These are phyloP conservation scores for Rhagophthalmus giganteus DNA, from an alignment of 2,888 invertebrate species.

Conservation along the genomic window DNA sequence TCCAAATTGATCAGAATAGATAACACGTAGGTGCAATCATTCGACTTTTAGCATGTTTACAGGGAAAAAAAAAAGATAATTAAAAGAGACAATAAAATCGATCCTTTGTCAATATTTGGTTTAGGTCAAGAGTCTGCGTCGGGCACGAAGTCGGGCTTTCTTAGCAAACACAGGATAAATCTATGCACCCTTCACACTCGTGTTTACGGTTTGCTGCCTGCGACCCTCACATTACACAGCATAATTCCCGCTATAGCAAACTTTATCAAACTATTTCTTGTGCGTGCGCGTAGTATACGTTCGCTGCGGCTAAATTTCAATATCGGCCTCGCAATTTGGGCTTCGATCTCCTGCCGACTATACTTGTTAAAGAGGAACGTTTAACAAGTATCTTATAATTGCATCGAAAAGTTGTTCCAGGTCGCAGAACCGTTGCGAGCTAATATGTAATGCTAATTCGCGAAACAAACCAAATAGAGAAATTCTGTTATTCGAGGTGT, in stretches of 20 bases:
- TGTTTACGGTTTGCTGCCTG: conserved; percentile 56
- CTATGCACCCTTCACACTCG: conserved; percentile 56
- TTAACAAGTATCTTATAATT: neutral
- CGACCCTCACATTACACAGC: conserved; percentile 54
- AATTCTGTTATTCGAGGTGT: conserved; percentile 32
- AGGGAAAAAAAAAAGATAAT: conserved; percentile 23
- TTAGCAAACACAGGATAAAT: conserved; percentile 54
- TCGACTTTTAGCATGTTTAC: conserved; percentile 7
- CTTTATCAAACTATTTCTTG: conserved; percentile 33
- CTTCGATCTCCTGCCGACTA: neutral
- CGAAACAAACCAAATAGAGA: conserved; percentile 21
- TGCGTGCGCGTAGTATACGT: conserved; percentile 17
- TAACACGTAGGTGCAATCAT: neutral
- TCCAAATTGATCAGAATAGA: neutral
- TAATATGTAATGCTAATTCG: conserved; percentile 19
- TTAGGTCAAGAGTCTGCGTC: conserved; percentile 43
- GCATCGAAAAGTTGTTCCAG: neutral
- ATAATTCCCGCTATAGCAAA: conserved; percentile 43
- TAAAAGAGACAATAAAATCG: conserved; percentile 36
- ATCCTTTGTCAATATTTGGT: conserved; percentile 42
- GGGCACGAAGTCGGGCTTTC: conserved; percentile 26
- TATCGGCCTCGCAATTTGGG: conserved; percentile 6
- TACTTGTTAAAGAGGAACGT: no score
- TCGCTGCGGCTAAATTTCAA: conserved; percentile 23
- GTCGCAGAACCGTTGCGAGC: conserved; percentile 1